A percentile compares a stretch with the other conserved stretches of the same genome.
Conservation (phyloP, 2,113 vertebrate genomes). For the Embiotoca jacksoni region DNA sequence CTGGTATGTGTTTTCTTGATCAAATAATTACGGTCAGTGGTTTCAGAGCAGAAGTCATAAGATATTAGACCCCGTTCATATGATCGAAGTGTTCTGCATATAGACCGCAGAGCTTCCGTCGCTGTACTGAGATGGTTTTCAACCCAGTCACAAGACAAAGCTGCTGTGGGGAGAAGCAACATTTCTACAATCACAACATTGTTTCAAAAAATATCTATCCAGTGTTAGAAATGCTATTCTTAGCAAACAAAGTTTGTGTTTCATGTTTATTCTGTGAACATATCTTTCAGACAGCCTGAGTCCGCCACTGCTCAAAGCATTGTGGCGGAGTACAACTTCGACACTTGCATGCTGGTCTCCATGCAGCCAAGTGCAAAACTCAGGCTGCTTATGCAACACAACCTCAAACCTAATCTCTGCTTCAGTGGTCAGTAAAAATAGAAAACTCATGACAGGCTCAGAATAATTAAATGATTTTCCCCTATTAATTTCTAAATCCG, state of each 20-base stretch:
- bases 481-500: not conserved
- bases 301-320: too few species aligned
- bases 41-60: constrained; percentile 43
- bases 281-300: too few species aligned
- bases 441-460: constrained; percentile 1
- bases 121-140: constrained; percentile 28
- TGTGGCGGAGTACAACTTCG: too few species aligned
- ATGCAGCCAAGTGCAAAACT: not conserved
- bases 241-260: too few species aligned
- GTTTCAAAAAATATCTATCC: not conserved
- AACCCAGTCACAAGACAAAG: constrained; percentile 57
- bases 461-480: not conserved
- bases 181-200: constrained; percentile 51
- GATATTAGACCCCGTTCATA: constrained; percentile 33
- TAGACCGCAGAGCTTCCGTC: constrained; percentile 15
- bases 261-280: not conserved
- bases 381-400: not conserved
- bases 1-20: not conserved
- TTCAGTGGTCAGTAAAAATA: not conserved
- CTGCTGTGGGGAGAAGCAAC: constrained; percentile 26
- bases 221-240: constrained; percentile 1
- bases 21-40: not conserved
- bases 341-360: not conserved
- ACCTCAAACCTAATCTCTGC: not conserved
- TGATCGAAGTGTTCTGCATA: constrained; percentile 33